Evolutionary conservation across 2,888 invertebrate species (phyloP).

Genomic region (Prostheceraeus crozeri): DNA sequence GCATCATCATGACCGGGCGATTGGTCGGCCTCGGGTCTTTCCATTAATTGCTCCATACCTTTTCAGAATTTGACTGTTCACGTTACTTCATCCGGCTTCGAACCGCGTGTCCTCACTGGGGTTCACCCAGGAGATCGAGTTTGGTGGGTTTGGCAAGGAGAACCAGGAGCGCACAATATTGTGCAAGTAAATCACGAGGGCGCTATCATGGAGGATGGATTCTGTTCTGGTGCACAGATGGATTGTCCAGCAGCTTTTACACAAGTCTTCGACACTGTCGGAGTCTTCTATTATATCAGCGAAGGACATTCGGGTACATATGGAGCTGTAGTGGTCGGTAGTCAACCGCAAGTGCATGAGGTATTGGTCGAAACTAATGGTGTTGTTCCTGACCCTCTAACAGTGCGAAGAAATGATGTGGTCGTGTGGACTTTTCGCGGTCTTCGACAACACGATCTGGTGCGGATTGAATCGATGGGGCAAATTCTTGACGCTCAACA

Average conservation of each 20-base stretch:
- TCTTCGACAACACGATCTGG: slow-evolving; percentile 46
- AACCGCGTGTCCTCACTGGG: slow-evolving; percentile 54
- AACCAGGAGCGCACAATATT: slow-evolving; percentile 54
- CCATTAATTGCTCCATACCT: no score
- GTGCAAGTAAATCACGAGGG: slow-evolving; percentile 56
- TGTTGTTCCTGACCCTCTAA: slow-evolving; percentile 51
- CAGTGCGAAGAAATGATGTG: slow-evolving; percentile 51
- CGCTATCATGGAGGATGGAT: slow-evolving; percentile 49
- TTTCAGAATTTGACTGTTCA: slow-evolving; percentile 55
- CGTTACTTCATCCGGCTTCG: slow-evolving; percentile 54
- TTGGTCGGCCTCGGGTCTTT: no score
- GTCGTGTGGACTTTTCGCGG: slow-evolving; percentile 54
- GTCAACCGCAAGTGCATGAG: slow-evolving; percentile 48
- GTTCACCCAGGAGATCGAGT: slow-evolving; percentile 54
- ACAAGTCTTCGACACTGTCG: slow-evolving; percentile 50
- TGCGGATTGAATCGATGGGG: slow-evolving; percentile 46
- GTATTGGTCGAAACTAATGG: slow-evolving; percentile 46
- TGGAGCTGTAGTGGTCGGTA: slow-evolving; percentile 30
- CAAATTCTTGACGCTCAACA: slow-evolving; percentile 46
- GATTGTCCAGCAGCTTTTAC: slow-evolving; percentile 56
- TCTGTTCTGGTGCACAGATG: slow-evolving; percentile 51
- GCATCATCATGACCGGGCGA: no score
- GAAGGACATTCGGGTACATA: slow-evolving; percentile 32
- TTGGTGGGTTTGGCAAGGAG: slow-evolving; percentile 58
- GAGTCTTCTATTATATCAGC: slow-evolving; percentile 54